Evolutionary conservation across 2,888 invertebrate genomes (phyloP).

Genomic region (Ornithoptera priamus): DNA sequence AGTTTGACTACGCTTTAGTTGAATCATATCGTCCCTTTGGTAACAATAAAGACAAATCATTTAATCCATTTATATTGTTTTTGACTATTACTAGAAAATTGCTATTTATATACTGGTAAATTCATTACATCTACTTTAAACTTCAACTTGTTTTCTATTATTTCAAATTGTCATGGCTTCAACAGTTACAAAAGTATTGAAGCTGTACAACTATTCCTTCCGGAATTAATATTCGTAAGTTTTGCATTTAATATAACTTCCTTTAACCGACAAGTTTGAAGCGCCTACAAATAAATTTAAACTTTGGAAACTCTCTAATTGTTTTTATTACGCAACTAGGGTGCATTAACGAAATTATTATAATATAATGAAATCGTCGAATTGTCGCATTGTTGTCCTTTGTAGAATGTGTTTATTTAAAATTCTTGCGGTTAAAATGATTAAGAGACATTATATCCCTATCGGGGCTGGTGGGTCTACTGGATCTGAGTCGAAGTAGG

Average conservation of each 20-base stretch:
- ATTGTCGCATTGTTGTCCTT: neutral
- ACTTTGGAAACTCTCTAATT: slow-evolving; percentile 23
- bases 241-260: slow-evolving; percentile 24
- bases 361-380: neutral
- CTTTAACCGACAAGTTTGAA: slow-evolving; percentile 19
- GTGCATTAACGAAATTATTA: slow-evolving; percentile 13
- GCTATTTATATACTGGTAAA: neutral
- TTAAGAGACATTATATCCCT: neutral
- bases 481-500: neutral
- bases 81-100: too few relatives aligned
- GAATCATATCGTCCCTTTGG: too few relatives aligned
- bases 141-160: neutral
- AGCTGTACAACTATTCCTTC: neutral
- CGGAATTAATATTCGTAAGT: slow-evolving; percentile 15
- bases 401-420: neutral
- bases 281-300: slow-evolving; percentile 23
- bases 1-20: too few relatives aligned
- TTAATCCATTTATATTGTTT: too few relatives aligned
- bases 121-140: neutral
- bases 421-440: neutral
- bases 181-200: slow-evolving; percentile 9
- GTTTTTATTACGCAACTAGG: slow-evolving; percentile 18
- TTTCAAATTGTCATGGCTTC: slow-evolving; percentile 4
- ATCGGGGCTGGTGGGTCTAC: neutral
- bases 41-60: too few relatives aligned